These are phyloP conservation scores for Epizoanthus ramosus DNA, from an alignment of 92 coral and sea anemone species.

Conservation along the genomic window DNA sequence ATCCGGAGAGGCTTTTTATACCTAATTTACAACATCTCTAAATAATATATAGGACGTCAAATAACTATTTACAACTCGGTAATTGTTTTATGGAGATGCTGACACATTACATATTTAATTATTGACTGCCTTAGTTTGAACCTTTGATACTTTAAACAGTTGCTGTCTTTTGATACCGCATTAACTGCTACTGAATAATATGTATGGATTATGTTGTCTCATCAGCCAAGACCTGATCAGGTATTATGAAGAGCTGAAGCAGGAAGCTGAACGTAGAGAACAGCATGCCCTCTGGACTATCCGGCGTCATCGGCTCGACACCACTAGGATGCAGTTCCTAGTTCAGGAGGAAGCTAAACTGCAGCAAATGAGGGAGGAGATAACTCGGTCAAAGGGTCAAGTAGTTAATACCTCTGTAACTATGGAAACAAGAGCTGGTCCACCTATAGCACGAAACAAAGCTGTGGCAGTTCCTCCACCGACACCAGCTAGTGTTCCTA, in stretches of 20 bases:
- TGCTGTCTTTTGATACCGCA: background rate
- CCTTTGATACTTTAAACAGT: background rate
- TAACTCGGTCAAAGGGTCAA: background rate
- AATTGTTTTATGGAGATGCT: too few species aligned
- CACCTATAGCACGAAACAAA: background rate
- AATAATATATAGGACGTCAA: too few species aligned
- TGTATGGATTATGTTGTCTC: background rate
- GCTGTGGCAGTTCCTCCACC: background rate
- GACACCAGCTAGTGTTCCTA: constrained; percentile 44
- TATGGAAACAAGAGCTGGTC: background rate
- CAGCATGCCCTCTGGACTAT: constrained; percentile 83
- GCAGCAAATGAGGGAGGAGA: constrained; percentile 45
- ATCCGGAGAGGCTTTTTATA: too few species aligned
- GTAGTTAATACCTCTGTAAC: background rate
- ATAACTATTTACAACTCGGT: too few species aligned
- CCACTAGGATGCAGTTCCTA: constrained; percentile 71
- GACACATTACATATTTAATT: too few species aligned
- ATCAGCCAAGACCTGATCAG: constrained; percentile 87
- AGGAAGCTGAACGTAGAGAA: constrained; percentile 80
- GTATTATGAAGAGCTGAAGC: constrained; percentile 81
- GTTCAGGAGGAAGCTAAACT: constrained; percentile 76
- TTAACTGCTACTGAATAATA: background rate
- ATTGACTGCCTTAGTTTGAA: background rate
- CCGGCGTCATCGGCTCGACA: constrained; percentile 72
- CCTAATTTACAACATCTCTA: too few species aligned